phyloP scores from a whole-genome alignment of 2,797 vertebrate genomes.

The Leptoclinus maculatus region DNA sequence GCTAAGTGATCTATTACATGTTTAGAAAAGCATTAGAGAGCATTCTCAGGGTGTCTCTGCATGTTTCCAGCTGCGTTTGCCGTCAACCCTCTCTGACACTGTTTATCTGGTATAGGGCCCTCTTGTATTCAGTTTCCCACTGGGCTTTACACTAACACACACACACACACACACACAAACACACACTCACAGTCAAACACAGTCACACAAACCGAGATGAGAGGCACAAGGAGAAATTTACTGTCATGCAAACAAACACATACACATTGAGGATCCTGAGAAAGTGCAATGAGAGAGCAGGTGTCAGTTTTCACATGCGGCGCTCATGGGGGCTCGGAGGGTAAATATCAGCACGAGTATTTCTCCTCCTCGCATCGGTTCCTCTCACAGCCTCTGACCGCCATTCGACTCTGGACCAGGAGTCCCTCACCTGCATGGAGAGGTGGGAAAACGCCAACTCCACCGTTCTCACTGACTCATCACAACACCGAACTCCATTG shows the following conservation, averaged over 20 bases:
- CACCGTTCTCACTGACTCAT: constrained; percentile 64
- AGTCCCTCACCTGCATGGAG: constrained; percentile 64
- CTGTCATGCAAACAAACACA: constrained; percentile 77
- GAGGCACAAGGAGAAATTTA: constrained; percentile 67
- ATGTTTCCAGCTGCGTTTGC: constrained; percentile 78
- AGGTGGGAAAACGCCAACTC: constrained; percentile 60
- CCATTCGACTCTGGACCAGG: constrained; percentile 21
- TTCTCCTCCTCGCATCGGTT: constrained; percentile 8
- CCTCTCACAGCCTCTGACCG: constrained; percentile 53
- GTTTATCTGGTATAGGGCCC: constrained; percentile 72
- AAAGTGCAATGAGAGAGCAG: constrained; percentile 83
- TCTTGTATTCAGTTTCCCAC: constrained; percentile 69
- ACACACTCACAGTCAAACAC: constrained; percentile 39
- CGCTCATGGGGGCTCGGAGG: constrained; percentile 71
- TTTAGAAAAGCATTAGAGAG: constrained; percentile 72
- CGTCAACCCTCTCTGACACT: constrained; percentile 62
- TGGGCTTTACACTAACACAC: constrained; percentile 51
- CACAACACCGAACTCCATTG: constrained; percentile 33
- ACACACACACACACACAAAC: constrained; percentile 36
- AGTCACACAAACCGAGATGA: constrained; percentile 56
- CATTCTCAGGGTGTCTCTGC: constrained; percentile 71
- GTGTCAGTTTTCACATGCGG: constrained; percentile 85
- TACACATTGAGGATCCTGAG: constrained; percentile 74
- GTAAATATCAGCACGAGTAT: constrained; percentile 64
- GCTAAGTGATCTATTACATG: constrained; percentile 80